These are phyloP conservation scores for Netelia inedita DNA, from an alignment of 2,888 invertebrate species.

Conservation along the genomic window DNA sequence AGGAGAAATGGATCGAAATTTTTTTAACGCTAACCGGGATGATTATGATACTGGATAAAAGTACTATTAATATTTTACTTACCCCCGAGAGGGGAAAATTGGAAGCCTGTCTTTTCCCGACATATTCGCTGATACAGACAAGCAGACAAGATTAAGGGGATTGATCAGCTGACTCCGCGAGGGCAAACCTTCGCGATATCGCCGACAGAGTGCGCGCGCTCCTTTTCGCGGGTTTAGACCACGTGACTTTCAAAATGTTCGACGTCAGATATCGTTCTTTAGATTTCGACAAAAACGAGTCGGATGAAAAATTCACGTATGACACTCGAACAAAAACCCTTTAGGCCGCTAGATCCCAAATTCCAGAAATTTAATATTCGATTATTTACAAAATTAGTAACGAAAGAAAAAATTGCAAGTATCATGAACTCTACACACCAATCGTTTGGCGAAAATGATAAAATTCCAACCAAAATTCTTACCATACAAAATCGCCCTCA, in stretches of 20 bases:
- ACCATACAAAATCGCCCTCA: slow-evolving; percentile 43
- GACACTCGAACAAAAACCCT: slow-evolving; percentile 21
- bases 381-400: background rate
- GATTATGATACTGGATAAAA: slow-evolving; percentile 6
- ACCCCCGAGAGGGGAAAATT: slow-evolving; percentile 98
- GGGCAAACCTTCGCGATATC: slow-evolving; percentile 72
- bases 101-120: slow-evolving; percentile 95
- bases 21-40: slow-evolving; percentile 17
- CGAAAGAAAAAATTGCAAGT: slow-evolving; percentile 28
- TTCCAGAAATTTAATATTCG: slow-evolving; percentile 30
- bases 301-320: slow-evolving; percentile 39
- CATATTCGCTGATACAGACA: slow-evolving; percentile 87
- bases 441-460: slow-evolving; percentile 60
- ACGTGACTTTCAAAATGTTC: background rate
- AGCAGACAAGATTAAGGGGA: slow-evolving; percentile 80
- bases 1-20: slow-evolving; percentile 15
- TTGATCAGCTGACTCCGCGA: slow-evolving; percentile 83
- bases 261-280: background rate
- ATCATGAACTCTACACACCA: slow-evolving; percentile 34
- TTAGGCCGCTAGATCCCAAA: slow-evolving; percentile 55
- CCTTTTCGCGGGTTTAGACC: slow-evolving; percentile 54
- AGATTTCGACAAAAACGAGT: slow-evolving; percentile 33
- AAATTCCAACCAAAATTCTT: slow-evolving; percentile 71
- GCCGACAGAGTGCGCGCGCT: slow-evolving; percentile 55
- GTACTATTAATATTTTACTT: slow-evolving; percentile 85